Percentiles rank a stretch among this genome's conserved stretches.
These are phyloP conservation scores for Strongylocentrotus purpuratus DNA, from an alignment of 35 echinoderm and acorn worm genomes.

Conservation along the genomic window DNA sequence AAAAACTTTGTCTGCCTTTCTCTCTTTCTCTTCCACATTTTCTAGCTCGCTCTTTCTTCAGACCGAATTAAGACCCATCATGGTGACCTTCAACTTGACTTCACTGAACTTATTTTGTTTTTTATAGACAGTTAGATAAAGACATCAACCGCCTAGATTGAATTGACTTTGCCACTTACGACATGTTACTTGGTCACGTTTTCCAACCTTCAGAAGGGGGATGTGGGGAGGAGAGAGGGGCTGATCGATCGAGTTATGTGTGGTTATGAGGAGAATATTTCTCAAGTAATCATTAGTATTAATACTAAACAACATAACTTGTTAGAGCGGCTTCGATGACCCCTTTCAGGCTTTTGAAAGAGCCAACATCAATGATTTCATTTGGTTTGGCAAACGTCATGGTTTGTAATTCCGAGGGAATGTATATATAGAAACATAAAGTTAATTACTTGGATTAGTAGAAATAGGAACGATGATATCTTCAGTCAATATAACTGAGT, in stretches of 20 bases:
- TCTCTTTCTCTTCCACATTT: background rate
- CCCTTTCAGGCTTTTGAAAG: too few species aligned
- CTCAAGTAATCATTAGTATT: background rate
- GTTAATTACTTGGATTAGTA: background rate
- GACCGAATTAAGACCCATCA: background rate
- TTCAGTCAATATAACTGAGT: too few species aligned
- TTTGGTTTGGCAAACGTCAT: slow-evolving; percentile 3
- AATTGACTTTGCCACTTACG: slow-evolving; percentile 36
- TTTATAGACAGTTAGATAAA: slow-evolving; percentile 6
- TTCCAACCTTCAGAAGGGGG: background rate
- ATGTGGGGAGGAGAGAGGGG: background rate
- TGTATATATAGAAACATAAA: background rate
- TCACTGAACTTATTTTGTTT: slow-evolving; percentile 17
- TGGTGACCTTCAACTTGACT: slow-evolving; percentile 20
- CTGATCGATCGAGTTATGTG: background rate
- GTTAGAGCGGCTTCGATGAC: background rate
- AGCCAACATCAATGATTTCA: background rate
- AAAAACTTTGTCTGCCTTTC: background rate
- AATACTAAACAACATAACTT: background rate
- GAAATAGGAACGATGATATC: background rate
- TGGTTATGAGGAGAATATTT: background rate
- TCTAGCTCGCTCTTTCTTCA: background rate
- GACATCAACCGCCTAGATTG: background rate
- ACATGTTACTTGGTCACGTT: slow-evolving; percentile 24
- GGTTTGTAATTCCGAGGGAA: background rate